phyloP scores from a whole-genome alignment of 1,140 invertebrate species.

The Delia radicum region DNA sequence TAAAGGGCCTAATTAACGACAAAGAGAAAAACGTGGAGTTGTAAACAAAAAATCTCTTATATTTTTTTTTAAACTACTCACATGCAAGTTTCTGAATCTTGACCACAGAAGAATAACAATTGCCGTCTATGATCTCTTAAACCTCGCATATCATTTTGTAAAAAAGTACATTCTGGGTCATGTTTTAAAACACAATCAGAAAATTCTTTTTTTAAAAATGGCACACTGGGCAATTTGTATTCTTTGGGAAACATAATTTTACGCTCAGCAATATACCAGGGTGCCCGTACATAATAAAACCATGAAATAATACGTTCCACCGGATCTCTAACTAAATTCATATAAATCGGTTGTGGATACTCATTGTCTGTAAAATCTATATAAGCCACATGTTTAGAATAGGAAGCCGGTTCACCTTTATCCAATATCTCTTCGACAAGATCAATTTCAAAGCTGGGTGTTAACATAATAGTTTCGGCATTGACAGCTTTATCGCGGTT shows the following conservation, averaged over 20 bases:
- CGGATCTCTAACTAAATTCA: constrained; percentile 85
- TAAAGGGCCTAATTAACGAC: constrained; percentile 71
- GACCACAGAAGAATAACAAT: constrained; percentile 85
- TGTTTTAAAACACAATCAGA: constrained; percentile 79
- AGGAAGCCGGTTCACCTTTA: constrained; percentile 60
- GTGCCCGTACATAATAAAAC: constrained; percentile 82
- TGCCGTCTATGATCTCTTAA: constrained; percentile 81
- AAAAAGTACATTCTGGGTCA: constrained; percentile 80
- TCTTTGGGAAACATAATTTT: constrained; percentile 81
- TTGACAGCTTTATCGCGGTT: constrained; percentile 79
- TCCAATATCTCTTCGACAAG: constrained; percentile 60
- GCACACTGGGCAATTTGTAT: constrained; percentile 73
- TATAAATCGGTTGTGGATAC: constrained; percentile 79
- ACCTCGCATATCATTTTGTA: constrained; percentile 75
- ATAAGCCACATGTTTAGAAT: constrained; percentile 80
- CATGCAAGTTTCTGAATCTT: constrained; percentile 75
- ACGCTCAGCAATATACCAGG: constrained; percentile 84
- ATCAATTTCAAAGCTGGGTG: constrained; percentile 70
- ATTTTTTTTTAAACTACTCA: constrained; percentile 60
- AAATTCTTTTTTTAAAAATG: constrained; percentile 87
- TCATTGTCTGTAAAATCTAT: constrained; percentile 74
- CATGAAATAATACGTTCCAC: constrained; percentile 86
- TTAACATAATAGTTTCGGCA: constrained; percentile 63
- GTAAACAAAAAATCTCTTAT: neutral
- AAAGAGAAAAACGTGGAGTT: neutral